phyloP scores from a whole-genome alignment of 64 coral and sea anemone species.

The Montipora efflorescens region DNA sequence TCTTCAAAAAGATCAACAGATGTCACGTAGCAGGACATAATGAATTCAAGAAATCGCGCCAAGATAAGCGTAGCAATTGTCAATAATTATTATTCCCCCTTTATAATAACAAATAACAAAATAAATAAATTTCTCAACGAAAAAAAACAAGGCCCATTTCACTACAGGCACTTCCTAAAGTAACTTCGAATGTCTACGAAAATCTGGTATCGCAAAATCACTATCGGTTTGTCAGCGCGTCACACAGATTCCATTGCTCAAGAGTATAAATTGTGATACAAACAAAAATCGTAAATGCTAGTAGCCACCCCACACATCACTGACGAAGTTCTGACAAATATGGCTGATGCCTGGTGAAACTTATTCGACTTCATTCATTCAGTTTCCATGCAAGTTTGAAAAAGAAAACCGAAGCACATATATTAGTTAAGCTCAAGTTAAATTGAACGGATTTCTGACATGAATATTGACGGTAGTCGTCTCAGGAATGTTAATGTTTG shows the following conservation, averaged over 20 bases:
- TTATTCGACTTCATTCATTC: too few species aligned
- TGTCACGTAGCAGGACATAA: neutral
- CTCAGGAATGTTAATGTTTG: constrained; percentile 42
- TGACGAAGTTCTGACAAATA: neutral
- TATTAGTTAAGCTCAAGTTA: too few species aligned
- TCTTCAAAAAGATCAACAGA: constrained; percentile 17
- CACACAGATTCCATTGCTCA: neutral
- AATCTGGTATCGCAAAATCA: neutral
- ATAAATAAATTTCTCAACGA: neutral
- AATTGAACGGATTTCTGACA: neutral
- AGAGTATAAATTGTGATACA: neutral
- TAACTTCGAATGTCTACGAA: neutral
- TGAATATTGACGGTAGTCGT: neutral
- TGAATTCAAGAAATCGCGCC: neutral
- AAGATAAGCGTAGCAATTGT: too few species aligned
- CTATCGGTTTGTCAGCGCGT: too few species aligned
- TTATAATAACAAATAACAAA: too few species aligned
- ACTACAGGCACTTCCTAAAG: too few species aligned
- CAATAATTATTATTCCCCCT: too few species aligned
- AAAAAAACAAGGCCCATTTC: neutral
- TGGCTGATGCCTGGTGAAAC: neutral
- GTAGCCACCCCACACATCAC: neutral
- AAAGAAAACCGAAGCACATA: too few species aligned
- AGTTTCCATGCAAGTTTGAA: too few species aligned
- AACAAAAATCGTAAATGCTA: neutral